A percentile compares a stretch with the other conserved stretches of the same genome.
phyloP scores from a whole-genome alignment of 2,888 invertebrate species.

The Lithophane semibrunnea region DNA sequence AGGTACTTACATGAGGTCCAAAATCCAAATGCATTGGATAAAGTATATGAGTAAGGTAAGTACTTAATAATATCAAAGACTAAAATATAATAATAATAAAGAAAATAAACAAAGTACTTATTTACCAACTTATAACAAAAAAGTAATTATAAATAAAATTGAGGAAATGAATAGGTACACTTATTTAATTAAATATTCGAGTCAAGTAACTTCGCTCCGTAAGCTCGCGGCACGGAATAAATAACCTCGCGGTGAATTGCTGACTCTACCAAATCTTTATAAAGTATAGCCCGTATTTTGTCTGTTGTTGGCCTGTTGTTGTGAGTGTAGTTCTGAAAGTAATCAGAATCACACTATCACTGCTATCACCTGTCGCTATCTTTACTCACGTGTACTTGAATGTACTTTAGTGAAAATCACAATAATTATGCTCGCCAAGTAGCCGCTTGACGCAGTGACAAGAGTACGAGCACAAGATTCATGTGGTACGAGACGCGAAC shows the following conservation, averaged over 20 bases:
- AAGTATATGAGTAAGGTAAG: no score
- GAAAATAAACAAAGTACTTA: no score
- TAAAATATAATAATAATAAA: no score
- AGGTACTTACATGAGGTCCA: no score
- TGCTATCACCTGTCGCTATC: conserved; percentile 3
- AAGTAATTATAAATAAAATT: no score
- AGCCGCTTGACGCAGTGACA: not conserved
- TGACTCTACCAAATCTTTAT: not conserved
- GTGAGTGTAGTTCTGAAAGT: not conserved
- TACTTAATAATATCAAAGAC: no score
- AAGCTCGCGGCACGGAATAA: no score
- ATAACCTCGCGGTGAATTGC: not conserved
- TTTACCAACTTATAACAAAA: no score
- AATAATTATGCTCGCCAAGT: not conserved
- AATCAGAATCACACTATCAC: not conserved
- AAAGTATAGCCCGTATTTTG: not conserved
- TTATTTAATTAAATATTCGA: not conserved
- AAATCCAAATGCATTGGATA: no score
- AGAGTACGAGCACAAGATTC: no score
- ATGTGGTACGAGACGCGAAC: not conserved
- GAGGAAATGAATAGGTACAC: not conserved
- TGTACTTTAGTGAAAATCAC: not conserved
- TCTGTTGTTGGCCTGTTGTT: not conserved
- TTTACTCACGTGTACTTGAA: conserved; percentile 16
- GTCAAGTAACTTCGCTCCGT: not conserved